A percentile compares a stretch with the other conserved stretches of the same genome.
phyloP scores from a whole-genome alignment of 2,888 invertebrate genomes.

The Tubiluchus corallicola region DNA sequence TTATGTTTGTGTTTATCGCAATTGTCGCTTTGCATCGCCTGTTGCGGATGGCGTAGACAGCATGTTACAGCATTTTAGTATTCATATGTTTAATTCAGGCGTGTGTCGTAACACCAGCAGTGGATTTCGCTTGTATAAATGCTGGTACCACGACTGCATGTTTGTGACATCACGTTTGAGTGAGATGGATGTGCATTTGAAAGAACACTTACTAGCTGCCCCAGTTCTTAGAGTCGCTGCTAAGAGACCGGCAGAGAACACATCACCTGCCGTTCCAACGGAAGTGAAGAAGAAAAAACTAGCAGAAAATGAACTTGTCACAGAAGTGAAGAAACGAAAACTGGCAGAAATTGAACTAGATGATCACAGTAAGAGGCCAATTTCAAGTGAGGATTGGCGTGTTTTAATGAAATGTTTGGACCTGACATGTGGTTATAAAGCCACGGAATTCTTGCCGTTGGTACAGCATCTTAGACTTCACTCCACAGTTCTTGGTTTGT shows the following conservation, averaged over 20 bases:
- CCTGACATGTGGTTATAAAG: background rate
- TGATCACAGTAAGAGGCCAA: background rate
- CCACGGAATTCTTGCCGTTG: background rate
- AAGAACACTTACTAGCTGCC: background rate
- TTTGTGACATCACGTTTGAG: background rate
- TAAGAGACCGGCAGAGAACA: background rate
- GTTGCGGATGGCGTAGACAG: no score
- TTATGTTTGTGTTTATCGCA: background rate
- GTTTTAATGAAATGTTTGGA: background rate
- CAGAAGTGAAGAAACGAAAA: no score
- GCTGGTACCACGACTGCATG: background rate
- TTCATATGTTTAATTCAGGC: background rate
- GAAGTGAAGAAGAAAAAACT: background rate
- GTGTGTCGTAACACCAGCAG: background rate
- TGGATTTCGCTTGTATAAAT: slow-evolving; percentile 1
- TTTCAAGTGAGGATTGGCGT: background rate
- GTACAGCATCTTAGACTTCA: background rate
- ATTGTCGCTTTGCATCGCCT: background rate
- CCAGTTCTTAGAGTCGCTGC: background rate
- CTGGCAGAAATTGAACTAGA: background rate
- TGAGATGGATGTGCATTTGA: background rate
- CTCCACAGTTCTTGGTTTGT: no score
- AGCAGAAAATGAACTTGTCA: no score
- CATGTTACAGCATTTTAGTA: background rate
- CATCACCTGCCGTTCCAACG: background rate